Conservation (phyloP, 2,888 invertebrate genomes). For the Pocota personata region DNA sequence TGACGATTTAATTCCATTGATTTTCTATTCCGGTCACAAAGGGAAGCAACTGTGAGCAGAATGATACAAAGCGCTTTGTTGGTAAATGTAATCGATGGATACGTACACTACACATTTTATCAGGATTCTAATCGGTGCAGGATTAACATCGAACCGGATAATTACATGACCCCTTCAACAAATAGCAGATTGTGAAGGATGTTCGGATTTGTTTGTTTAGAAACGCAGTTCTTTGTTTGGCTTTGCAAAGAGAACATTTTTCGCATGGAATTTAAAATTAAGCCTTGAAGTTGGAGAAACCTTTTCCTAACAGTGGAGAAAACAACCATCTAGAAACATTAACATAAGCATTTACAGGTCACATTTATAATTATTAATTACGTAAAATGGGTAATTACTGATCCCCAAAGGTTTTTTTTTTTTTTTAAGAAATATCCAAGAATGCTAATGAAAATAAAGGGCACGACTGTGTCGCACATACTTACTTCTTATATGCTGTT, state of each 20-base stretch:
- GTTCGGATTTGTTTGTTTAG: conserved; percentile 11
- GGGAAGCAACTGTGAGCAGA: background rate
- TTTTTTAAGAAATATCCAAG: too few species aligned
- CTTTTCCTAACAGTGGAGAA: too few species aligned
- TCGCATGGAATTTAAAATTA: conserved; percentile 44
- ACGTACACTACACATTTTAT: too few species aligned
- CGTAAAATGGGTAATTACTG: too few species aligned
- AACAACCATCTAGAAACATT: too few species aligned
- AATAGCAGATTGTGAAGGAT: conserved; percentile 16
- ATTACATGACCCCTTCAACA: conserved; percentile 60
- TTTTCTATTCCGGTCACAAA: conserved; percentile 20
- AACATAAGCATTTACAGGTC: too few species aligned
- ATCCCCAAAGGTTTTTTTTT: too few species aligned
- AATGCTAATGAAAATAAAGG: too few species aligned
- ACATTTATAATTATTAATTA: too few species aligned
- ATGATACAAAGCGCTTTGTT: conserved; percentile 33
- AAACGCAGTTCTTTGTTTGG: conserved; percentile 3
- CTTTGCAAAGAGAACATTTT: background rate
- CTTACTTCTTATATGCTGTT: too few species aligned
- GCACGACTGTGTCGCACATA: too few species aligned
- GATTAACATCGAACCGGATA: conserved; percentile 55
- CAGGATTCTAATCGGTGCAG: conserved; percentile 51
- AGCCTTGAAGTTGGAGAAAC: background rate
- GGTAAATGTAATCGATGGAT: conserved; percentile 49
- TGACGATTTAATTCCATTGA: conserved; percentile 56